Evolutionary conservation across 2,888 invertebrate genomes (phyloP).

Genomic region (Julus scandinavius): DNA sequence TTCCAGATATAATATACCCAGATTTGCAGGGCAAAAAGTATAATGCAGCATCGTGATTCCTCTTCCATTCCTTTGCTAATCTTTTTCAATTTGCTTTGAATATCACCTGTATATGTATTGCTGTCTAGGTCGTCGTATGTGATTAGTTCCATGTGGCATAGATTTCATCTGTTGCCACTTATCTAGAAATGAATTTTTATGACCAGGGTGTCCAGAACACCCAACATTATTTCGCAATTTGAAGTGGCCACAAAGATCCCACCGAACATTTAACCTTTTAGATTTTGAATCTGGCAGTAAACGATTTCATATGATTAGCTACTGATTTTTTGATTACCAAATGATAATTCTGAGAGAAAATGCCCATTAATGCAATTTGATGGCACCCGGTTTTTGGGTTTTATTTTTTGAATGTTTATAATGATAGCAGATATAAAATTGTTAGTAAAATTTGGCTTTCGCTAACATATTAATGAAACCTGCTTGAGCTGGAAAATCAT

Average conservation of each 20-base stretch:
- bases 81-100: constrained; percentile 9
- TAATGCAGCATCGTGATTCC: not conserved
- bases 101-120: constrained; percentile 33
- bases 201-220: not conserved
- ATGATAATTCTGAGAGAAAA: not conserved
- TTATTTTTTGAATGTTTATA: constrained; percentile 24
- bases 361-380: not conserved
- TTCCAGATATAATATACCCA: not conserved
- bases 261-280: not conserved
- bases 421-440: not conserved
- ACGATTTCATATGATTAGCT: not conserved
- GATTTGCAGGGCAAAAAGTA: not conserved
- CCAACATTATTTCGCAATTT: not conserved
- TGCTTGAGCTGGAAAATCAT: not conserved
- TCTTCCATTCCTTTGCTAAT: constrained; percentile 14
- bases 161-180: not conserved
- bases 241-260: not conserved
- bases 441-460: not conserved
- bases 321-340: too few relatives aligned
- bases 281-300: not conserved
- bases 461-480: not conserved
- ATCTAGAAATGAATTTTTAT: not conserved
- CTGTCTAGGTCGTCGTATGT: not conserved
- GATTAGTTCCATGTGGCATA: not conserved
- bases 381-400: not conserved